Conservation (phyloP, 2,888 invertebrate genomes). For the Nemoura dubitans region DNA sequence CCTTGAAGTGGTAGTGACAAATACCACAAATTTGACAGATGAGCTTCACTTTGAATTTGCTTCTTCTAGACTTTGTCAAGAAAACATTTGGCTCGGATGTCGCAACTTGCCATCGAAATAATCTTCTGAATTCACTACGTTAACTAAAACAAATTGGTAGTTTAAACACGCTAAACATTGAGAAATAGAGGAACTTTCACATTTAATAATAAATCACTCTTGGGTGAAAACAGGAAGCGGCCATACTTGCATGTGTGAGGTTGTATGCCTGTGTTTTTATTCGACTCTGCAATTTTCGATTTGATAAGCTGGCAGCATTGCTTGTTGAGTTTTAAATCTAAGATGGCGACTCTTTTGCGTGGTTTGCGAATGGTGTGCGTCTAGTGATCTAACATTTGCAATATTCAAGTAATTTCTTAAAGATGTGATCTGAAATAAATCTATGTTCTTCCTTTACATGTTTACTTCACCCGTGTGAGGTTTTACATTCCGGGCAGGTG, state of each 20-base stretch:
- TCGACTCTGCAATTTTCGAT: background rate
- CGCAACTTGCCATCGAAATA: background rate
- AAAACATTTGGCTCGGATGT: background rate
- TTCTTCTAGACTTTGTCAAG: background rate
- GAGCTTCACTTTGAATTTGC: background rate
- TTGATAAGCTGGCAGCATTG: background rate
- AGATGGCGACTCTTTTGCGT: background rate
- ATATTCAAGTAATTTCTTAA: background rate
- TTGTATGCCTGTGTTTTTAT: background rate
- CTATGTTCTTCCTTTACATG: background rate
- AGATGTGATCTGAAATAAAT: constrained; percentile 12
- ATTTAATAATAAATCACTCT: constrained; percentile 7
- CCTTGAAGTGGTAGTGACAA: background rate
- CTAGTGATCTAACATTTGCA: background rate
- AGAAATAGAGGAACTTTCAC: background rate
- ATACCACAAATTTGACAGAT: background rate
- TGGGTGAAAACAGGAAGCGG: constrained; percentile 29
- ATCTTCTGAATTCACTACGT: background rate
- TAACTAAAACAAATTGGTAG: background rate
- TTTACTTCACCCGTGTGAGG: background rate
- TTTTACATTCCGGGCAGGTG: background rate
- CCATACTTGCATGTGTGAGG: constrained; percentile 16
- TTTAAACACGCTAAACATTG: background rate
- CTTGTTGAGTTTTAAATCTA: background rate
- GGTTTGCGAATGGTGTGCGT: background rate